phyloP scores from a whole-genome alignment of 1,140 invertebrate genomes.

The Drosophila fuyamai region DNA sequence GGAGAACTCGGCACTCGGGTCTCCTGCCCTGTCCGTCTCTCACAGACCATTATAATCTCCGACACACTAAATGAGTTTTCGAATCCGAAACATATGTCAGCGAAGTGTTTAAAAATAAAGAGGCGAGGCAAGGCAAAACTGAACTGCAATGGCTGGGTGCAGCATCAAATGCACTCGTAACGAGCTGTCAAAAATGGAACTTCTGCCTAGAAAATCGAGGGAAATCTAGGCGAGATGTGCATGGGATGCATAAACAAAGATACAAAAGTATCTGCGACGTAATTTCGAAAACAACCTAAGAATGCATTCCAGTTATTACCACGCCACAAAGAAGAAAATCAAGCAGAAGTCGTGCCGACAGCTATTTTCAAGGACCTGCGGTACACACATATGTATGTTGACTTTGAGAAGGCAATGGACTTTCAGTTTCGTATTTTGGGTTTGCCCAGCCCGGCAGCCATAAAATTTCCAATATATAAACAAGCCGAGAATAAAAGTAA shows the following conservation, averaged over 20 bases:
- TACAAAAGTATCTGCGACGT: constrained; percentile 63
- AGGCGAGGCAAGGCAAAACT: constrained; percentile 10
- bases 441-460: constrained; percentile 39
- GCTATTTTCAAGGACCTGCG: constrained; percentile 64
- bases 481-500: constrained; percentile 53
- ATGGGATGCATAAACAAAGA: constrained; percentile 57
- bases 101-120: constrained; percentile 56
- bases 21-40: not conserved
- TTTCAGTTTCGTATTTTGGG: constrained; percentile 37
- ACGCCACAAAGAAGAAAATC: constrained; percentile 18
- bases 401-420: constrained; percentile 59
- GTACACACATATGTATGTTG: constrained; percentile 14
- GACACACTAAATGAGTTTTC: constrained; percentile 63
- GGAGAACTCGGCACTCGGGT: not conserved
- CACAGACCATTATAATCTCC: constrained; percentile 37
- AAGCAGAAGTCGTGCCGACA: constrained; percentile 47
- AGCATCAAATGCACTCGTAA: constrained; percentile 15
- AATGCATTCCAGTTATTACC: constrained; percentile 70
- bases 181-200: constrained; percentile 26
- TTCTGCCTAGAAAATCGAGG: constrained; percentile 12
- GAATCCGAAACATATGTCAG: constrained; percentile 67
- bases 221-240: constrained; percentile 20
- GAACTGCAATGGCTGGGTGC: not conserved
- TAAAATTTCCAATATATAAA: constrained; percentile 75
- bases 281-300: constrained; percentile 46